Evolutionary conservation across 2,113 vertebrate species (phyloP).

Genomic region (Antennarius striatus): DNA sequence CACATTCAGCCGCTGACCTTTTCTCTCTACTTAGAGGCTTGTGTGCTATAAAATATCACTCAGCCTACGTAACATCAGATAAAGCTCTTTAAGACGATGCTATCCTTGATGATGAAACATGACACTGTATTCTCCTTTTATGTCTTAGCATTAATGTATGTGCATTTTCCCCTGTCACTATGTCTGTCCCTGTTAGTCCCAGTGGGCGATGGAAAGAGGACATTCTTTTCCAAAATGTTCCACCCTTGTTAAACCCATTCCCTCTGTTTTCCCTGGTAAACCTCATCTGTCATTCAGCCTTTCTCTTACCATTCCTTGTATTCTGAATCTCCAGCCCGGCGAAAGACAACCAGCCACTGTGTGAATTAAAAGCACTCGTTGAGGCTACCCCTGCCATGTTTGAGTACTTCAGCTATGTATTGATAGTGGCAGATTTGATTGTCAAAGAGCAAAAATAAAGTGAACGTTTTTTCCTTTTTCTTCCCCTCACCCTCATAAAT

Average conservation of each 20-base stretch:
- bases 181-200: conserved; percentile 47
- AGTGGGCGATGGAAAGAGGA: conserved; percentile 51
- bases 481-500: conserved; percentile 32
- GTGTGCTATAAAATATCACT: background rate
- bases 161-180: conserved; percentile 4
- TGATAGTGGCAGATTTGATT: conserved; percentile 3
- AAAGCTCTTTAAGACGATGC: conserved; percentile 21
- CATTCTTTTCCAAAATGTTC: conserved; percentile 56
- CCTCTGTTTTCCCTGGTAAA: conserved; percentile 19
- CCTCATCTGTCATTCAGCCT: conserved; percentile 40
- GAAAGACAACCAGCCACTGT: conserved; percentile 33
- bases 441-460: conserved; percentile 40
- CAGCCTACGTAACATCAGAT: conserved; percentile 18
- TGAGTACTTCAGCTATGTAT: background rate
- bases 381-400: conserved; percentile 10
- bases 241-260: conserved; percentile 53
- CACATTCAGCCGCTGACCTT: conserved; percentile 21
- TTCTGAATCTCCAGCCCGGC: conserved; percentile 17
- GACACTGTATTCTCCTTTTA: conserved; percentile 7
- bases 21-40: conserved; percentile 15
- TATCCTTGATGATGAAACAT: conserved; percentile 28
- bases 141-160: background rate
- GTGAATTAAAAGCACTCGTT: conserved; percentile 17
- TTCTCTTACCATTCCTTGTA: conserved; percentile 9
- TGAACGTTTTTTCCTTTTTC: conserved; percentile 5